Evolutionary conservation across 2,797 vertebrate species (phyloP), one percentile per base, ranked within the genome.

Genomic region (Acomys russatus): DNA sequence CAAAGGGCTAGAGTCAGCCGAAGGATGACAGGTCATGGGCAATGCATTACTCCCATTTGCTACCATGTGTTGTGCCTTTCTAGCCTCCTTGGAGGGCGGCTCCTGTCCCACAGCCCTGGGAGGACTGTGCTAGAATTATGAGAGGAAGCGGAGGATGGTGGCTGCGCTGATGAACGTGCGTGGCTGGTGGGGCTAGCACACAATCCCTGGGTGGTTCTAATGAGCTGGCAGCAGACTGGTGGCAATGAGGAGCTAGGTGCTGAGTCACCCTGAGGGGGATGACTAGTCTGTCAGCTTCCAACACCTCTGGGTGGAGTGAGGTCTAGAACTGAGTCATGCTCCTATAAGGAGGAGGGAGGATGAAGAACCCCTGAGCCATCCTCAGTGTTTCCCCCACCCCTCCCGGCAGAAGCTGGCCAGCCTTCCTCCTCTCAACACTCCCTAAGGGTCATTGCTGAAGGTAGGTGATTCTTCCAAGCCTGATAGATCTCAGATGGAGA

Each of bases 101-200:
- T 38, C 80, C 44, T 79, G 51, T 54, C 77, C 74, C 85, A 84
- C 77, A 74, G n/a, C 64, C 84, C 86, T 77, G 92, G 59, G 44
- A 88, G 35, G 38, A 78, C 70, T 71, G 25, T 5, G 84, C 80
- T 70, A 68, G 90, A 92, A 56, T 85, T 74, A n/a, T 38, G 22
- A 33, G 61, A 74, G n/a, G 70, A 63, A 83, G 93, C 33, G 85
- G 85, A 63, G 73, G 80, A 73, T 90, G 76, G 80, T 44, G 90
- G 95, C 96, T 89, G 74, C 88, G 82, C 77, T 94, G 92, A 97
- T 98, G 98, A 98, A 98, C 98, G 98, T 98, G 96, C 82, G 96
- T 96, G 92, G 89, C 84, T 96, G 95, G 94, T 97, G 90, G 88
- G 97, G 96, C 97, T 82, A 96, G 97, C 95, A 98, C 98, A 97